A percentile compares a stretch with the other conserved stretches of the same genome.
These are phyloP conservation scores for Lytechinus variegatus DNA, from an alignment of 35 echinoderm and acorn worm species.

Conservation along the genomic window DNA sequence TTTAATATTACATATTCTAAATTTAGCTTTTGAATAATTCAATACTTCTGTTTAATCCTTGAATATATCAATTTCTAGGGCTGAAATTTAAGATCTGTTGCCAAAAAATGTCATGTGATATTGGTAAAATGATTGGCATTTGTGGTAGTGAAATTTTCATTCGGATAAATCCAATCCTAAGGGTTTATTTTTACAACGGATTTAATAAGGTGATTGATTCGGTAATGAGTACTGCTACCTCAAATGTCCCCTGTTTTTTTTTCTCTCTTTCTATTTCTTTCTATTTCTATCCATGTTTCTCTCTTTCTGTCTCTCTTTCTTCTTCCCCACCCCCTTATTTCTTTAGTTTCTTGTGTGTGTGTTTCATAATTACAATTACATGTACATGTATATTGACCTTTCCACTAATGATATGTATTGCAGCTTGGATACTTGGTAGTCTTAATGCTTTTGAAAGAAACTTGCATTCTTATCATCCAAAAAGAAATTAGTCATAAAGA, in stretches of 20 bases:
- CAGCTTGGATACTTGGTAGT: not conserved
- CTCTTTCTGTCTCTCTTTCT: not conserved
- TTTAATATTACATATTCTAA: not conserved
- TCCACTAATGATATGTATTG: not conserved
- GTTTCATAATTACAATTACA: too few relatives aligned
- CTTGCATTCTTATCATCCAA: not conserved
- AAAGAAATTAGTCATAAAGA: not conserved
- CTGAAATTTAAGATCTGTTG: not conserved
- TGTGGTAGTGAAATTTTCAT: not conserved
- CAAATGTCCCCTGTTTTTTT: not conserved
- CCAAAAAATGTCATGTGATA: not conserved
- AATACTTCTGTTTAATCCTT: not conserved
- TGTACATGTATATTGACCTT: too few relatives aligned
- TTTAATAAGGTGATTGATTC: not conserved
- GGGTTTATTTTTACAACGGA: constrained; percentile 28
- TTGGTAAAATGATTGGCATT: not conserved
- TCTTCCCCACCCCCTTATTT: not conserved
- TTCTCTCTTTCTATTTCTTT: not conserved
- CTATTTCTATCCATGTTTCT: not conserved
- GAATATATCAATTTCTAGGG: not conserved
- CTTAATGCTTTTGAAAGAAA: not conserved
- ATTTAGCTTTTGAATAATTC: not conserved
- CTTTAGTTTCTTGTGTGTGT: too few relatives aligned
- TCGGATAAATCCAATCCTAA: constrained; percentile 7
- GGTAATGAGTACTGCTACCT: constrained; percentile 10